Evolutionary conservation across 1,140 invertebrate species (phyloP).

Genomic region (Drosophila ficusphila): DNA sequence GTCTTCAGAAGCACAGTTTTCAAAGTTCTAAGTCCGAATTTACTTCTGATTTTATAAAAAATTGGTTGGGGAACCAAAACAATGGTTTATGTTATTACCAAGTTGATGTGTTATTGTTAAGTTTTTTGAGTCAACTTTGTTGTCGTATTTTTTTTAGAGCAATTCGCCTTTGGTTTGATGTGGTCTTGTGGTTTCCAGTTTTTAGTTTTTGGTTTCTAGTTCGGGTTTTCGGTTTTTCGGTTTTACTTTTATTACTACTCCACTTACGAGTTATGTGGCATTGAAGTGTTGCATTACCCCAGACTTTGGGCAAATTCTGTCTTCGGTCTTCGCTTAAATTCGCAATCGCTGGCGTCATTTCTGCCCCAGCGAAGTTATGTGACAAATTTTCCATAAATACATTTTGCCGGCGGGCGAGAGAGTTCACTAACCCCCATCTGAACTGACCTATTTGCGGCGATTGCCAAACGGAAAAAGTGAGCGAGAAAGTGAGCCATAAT

Average conservation of each 20-base stretch:
- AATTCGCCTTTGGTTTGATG: conserved; percentile 26
- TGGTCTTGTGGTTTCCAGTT: conserved; percentile 69
- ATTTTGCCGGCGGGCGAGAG: conserved; percentile 27
- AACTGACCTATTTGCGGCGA: conserved; percentile 49
- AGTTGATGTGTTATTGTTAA: conserved; percentile 19
- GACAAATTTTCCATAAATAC: conserved; percentile 54
- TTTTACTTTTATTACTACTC: conserved; percentile 51
- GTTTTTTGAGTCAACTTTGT: conserved; percentile 9
- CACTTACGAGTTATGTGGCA: conserved; percentile 52
- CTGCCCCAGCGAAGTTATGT: conserved; percentile 20
- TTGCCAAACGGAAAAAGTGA: conserved; percentile 20
- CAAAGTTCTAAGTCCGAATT: background rate
- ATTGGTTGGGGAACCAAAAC: conserved; percentile 5
- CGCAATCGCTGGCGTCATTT: conserved; percentile 9
- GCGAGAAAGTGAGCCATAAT: conserved; percentile 17
- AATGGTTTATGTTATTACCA: background rate
- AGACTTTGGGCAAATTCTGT: conserved; percentile 10
- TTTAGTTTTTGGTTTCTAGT: conserved; percentile 45
- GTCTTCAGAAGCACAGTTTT: background rate
- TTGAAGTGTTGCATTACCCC: conserved; percentile 66
- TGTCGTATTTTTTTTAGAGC: background rate
- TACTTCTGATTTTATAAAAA: background rate
- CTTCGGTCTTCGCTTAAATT: background rate
- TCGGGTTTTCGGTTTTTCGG: conserved; percentile 47
- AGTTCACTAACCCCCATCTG: conserved; percentile 46